Evolutionary conservation across 2,888 invertebrate genomes (phyloP).

Genomic region (Perithous albicinctus): DNA sequence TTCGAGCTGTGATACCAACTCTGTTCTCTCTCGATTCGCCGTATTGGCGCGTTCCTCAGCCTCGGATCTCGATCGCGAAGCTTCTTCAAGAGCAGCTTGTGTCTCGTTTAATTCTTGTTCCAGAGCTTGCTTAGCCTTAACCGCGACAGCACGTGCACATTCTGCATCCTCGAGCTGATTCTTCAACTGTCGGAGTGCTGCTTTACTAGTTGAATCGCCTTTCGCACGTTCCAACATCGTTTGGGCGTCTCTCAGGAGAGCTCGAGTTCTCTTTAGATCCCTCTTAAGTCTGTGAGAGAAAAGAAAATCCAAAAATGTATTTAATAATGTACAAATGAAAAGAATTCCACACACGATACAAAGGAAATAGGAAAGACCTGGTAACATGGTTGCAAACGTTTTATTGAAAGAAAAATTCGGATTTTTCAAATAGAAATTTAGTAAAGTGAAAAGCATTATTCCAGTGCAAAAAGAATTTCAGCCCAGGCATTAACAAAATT

Average conservation of each 20-base stretch:
- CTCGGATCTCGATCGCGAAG: slow-evolving; percentile 90
- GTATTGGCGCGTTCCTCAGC: slow-evolving; percentile 91
- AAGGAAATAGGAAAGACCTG: too few species aligned
- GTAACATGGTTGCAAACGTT: too few species aligned
- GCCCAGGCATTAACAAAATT: too few species aligned
- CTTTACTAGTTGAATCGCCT: slow-evolving; percentile 93
- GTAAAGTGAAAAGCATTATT: too few species aligned
- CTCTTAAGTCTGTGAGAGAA: slow-evolving; percentile 88
- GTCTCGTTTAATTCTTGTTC: slow-evolving; percentile 95
- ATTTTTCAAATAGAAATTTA: too few species aligned
- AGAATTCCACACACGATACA: background rate
- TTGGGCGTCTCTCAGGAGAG: slow-evolving; percentile 95
- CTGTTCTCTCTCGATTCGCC: slow-evolving; percentile 92
- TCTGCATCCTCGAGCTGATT: slow-evolving; percentile 95
- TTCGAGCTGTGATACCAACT: slow-evolving; percentile 93
- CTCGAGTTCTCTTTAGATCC: slow-evolving; percentile 95
- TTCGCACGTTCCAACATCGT: slow-evolving; percentile 95
- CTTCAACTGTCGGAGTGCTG: slow-evolving; percentile 85
- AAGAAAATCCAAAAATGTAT: slow-evolving; percentile 37
- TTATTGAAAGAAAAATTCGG: too few species aligned
- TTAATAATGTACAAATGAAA: background rate
- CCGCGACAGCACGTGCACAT: slow-evolving; percentile 92
- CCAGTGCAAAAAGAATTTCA: too few species aligned
- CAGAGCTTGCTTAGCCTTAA: slow-evolving; percentile 93
- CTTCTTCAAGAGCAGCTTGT: slow-evolving; percentile 93